Evolutionary conservation across 1,140 invertebrate genomes (phyloP), one percentile per base, ranked within the genome.

Genomic region (Ectropis grisescens): DNA sequence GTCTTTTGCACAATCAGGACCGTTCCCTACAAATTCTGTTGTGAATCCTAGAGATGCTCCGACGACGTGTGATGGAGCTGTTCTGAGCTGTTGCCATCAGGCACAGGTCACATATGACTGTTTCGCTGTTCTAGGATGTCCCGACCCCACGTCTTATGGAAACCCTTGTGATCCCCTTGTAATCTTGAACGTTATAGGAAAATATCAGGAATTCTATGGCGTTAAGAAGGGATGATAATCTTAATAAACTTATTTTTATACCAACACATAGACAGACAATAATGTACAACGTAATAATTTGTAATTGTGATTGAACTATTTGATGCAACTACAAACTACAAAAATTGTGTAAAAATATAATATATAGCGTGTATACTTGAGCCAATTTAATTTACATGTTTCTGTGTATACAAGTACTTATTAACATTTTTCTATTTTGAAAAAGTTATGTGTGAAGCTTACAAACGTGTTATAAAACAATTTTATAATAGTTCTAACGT

Each of bases 31-130:
- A n/a, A n/a, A n/a, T n/a, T n/a, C n/a, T n/a, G n/a, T n/a, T n/a
- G n/a, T n/a, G n/a, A n/a, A n/a, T n/a, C n/a, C n/a, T n/a, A n/a
- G n/a, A n/a, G n/a, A n/a, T n/a, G n/a, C n/a, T n/a, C n/a, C n/a
- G n/a, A n/a, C n/a, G n/a, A 57, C 68, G 15, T 91, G 90, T 54
- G 84, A 89, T 13, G 88, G 85, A 84, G 89, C 89, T 0, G 85
- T 91, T 3, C 69, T 90, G 7, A 84, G 86, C 12, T 92, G 90
- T 53, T 91, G 90, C 44, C 78, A 83, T 13, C 54, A 58, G 5
- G 68, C 44, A 2, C 55, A 32, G 11, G 50, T 59, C 13, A 54
- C 55, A 9, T 84, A 85, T 38, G 70, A 69, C 3, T 92, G 90
- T 56, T 91, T 92, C 58, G 87, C 89, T 50, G 59, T 82, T 1